Base-by-base conservation (phyloP, 2,113 vertebrate species). In the Salvelinus fontinalis region DNA sequence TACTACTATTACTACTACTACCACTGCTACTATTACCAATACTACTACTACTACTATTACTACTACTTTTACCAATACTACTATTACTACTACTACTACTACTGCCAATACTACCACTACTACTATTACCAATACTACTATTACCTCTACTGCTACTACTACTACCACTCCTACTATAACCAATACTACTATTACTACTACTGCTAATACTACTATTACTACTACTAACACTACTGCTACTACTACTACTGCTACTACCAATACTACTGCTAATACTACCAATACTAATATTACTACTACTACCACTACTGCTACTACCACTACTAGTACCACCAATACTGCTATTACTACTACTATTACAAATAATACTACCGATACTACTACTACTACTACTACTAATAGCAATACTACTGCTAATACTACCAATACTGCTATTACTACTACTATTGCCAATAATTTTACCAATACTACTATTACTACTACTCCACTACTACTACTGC, bases 111-210 rank as follows among this genome's bases (percentile, higher is more conserved):
- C 29, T 1, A 29, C 0, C 4, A 4, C 29, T 29, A 5, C 29
- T 4, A 29, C 29, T 0, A 5, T 0, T 0, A 5, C 4, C 4
- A 29, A 4, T 5, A 1, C 4, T 4, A 29, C 0, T 5, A 5
- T 0, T 4, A 29, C 3, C 0, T 1, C 0, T 4, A 5, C 29
- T 0, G 4, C 0, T 29, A 4, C 3, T 1, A 4, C 3, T 0
- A 29, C 0, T 4, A 29, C 4, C 4, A 4, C 29, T 4, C 1
- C 29, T 4, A 4, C 3, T 1, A 0, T 0, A 1, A 29, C 29
- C 1, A 29, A 0, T 0, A 29, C 29, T 1, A 5, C 4, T 29
- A 29, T 0, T 4, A 29, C 0, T 1, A 29, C 4, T 0, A 29
- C 0, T 29, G 4, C 29, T 5, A 0, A 0, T 4, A 29, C 0